Evolutionary conservation across 2,797 vertebrate genomes (phyloP), one percentile per base, ranked within the genome.

Genomic region (Sebastes taczanowskii): DNA sequence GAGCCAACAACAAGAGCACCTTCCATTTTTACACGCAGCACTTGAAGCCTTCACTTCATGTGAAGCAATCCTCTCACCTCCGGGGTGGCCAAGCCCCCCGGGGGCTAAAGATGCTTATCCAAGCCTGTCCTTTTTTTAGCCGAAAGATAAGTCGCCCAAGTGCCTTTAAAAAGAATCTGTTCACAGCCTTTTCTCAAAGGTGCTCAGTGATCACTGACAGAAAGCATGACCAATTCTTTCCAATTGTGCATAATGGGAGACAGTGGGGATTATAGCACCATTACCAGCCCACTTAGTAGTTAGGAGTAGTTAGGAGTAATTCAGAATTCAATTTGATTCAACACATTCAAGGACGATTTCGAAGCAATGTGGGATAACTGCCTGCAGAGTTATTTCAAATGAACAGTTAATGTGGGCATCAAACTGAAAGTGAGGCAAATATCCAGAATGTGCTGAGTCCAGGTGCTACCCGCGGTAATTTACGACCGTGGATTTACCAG

Each of bases 1-100:
- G 83, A 91, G 79, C 87, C 85, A 89, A 93, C 92, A 93, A 93
- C 94, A 89, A 86, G 84, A 93, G 90, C 90, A 84, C 92, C 95
- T 95, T 96, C 95, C 95, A 95, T 95, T 95, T 95, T 96, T 95
- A 95, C 94, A 94, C 65, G 78, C 88, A 71, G 88, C 94, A 94
- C 95, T 96, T 94, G 88, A 96, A 94, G 86, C 86, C 86, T 89
- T 92, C 91, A 88, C 88, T 91, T 71, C 58, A 91, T 86, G 85
- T 91, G 91, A 88, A 93, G 88, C 92, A 94, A 95, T 94, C 93
- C 92, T 93, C 90, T 94, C 94, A 86, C 93, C 89, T 93, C 89
- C 68, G 82, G 86, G 90, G 91, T 92, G 91, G 91, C 86, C 88
- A 72, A 93, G 82, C 83, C 90, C 89, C 61, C 85, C 14, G 13